Percentiles rank a stretch among this genome's conserved stretches.
phyloP scores from a whole-genome alignment of 2,888 invertebrate genomes.

The Sinotaia quadrata region DNA sequence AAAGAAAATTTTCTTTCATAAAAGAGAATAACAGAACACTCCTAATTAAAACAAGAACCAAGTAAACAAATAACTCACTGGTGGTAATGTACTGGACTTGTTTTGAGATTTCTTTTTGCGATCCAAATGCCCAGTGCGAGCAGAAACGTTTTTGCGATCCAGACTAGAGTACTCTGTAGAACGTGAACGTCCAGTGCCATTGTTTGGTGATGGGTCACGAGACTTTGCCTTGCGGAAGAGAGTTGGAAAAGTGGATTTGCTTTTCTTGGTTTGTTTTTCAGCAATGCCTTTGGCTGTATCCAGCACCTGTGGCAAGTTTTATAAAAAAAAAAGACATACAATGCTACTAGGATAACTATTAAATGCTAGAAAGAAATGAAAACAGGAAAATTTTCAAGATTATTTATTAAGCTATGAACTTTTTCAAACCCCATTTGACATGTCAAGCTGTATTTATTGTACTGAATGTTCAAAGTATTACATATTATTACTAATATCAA shows the following conservation, averaged over 20 bases:
- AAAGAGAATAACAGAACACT: neutral
- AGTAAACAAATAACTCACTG: neutral
- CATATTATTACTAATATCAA: too few relatives aligned
- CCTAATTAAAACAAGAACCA: neutral
- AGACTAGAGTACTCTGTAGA: conserved; percentile 60
- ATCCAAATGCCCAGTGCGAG: conserved; percentile 38
- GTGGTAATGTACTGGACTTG: conserved; percentile 11
- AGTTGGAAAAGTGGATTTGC: conserved; percentile 89
- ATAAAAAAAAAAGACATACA: too few relatives aligned
- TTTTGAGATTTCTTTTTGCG: conserved; percentile 31
- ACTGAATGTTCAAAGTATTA: too few relatives aligned
- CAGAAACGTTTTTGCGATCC: conserved; percentile 50
- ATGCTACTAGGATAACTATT: too few relatives aligned
- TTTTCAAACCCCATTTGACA: too few relatives aligned
- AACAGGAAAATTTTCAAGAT: too few relatives aligned
- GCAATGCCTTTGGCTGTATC: conserved; percentile 40
- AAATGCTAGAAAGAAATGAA: too few relatives aligned
- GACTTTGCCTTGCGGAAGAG: conserved; percentile 74
- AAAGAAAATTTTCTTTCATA: too few relatives aligned
- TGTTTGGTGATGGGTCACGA: conserved; percentile 61
- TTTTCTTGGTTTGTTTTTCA: conserved; percentile 45
- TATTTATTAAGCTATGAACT: too few relatives aligned
- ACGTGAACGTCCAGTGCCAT: conserved; percentile 47
- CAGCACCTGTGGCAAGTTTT: conserved; percentile 43
- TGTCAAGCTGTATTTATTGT: too few relatives aligned